Evolutionary conservation across 2,888 invertebrate species (phyloP), one percentile per base, ranked within the genome.

Genomic region (Thelaira solivaga): DNA sequence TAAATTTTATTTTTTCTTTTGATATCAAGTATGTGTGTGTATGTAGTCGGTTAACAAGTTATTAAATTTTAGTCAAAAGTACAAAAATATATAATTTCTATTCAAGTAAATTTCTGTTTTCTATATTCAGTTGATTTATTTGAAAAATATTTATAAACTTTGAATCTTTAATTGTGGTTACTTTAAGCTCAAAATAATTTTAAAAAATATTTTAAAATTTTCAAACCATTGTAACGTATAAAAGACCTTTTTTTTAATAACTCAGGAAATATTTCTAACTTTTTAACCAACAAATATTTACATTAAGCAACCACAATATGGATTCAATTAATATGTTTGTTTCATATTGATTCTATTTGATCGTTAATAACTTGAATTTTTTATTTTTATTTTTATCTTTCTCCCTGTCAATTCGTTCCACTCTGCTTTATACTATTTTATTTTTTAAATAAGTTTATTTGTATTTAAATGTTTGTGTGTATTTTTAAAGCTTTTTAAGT

Each of bases 41-140:
- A n/a, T n/a, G n/a, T n/a, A n/a, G n/a, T n/a, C n/a, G 24, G 2
- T 49, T 55, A 62, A 68, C 68, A 59, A 64, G 18, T 26, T 61
- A 49, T 43, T 69, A 31, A 24, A 18, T 57, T 53, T 78, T 69
- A 74, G 59, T 78, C 29, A 69, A 74, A 65, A 69, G 78, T 78
- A 78, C 65, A 78, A 78, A 78, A 78, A 78, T 78, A 78, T 69
- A 78, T 78, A 13, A 49, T 47, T 36, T 13, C 34, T 22, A 7
- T 61, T 64, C 7, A 39, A 3, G 13, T 26, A 5, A 11, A 36
- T 64, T 49, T 51, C 4, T 22, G 6, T 26, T n/a, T n/a, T n/a
- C 20, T 59, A 53, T 39, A 26, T 22, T 31, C n/a, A 59, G 26
- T 39, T n/a, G n/a, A n/a, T n/a, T n/a, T n/a, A n/a, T n/a, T n/a